Percentiles rank a stretch among this genome's conserved stretches.
Conservation (phyloP, 2,113 vertebrate genomes). For the Thalassarche chlororhynchos region DNA sequence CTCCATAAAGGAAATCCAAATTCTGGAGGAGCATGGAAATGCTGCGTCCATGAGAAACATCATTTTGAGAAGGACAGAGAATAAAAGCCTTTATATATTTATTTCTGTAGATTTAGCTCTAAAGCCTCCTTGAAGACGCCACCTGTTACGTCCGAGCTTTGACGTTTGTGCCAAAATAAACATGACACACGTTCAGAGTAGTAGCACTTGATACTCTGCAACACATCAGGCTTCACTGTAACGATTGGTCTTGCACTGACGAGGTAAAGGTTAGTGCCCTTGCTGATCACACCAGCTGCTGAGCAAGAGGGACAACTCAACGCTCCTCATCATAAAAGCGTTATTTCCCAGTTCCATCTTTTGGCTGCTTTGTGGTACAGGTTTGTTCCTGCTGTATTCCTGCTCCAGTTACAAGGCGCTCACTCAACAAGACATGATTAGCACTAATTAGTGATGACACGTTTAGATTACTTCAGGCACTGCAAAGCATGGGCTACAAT, state of each 20-base stretch:
- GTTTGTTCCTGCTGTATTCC: background rate
- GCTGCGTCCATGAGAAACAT: background rate
- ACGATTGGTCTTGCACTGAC: fast-evolving
- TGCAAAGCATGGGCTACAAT: background rate
- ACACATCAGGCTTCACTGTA: fast-evolving
- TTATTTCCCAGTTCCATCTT: background rate
- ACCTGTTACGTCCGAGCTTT: fast-evolving
- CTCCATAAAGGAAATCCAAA: background rate
- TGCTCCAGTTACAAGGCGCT: fast-evolving
- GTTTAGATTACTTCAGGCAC: background rate
- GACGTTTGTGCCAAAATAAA: background rate
- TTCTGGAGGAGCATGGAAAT: background rate
- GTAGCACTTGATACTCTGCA: background rate
- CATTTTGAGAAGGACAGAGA: background rate
- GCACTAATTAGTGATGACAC: background rate
- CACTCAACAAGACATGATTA: background rate
- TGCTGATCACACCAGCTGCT: background rate
- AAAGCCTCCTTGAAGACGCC: background rate
- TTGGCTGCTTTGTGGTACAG: background rate
- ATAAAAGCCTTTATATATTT: background rate
- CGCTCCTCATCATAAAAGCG: fast-evolving
- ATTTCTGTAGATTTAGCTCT: background rate
- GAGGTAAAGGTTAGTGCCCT: background rate
- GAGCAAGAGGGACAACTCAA: background rate
- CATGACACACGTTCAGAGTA: fast-evolving